Percentiles rank a stretch among this genome's conserved stretches.
Conservation (phyloP, 1,140 invertebrate species). For the Ostrea denselamellosa region DNA sequence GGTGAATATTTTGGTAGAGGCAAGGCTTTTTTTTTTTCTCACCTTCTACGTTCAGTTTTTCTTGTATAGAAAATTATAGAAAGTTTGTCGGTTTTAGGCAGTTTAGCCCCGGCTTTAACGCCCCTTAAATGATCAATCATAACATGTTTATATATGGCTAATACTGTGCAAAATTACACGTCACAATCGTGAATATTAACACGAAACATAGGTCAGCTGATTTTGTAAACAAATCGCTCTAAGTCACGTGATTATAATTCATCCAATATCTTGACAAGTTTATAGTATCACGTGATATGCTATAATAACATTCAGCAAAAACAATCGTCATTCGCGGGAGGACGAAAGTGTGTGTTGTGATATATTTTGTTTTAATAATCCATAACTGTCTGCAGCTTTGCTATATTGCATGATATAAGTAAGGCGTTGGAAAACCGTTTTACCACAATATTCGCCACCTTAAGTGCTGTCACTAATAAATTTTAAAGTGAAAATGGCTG, state of each 20-base stretch:
- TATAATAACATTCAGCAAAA: slow-evolving; percentile 19
- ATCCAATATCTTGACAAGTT: slow-evolving; percentile 6
- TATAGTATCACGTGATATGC: slow-evolving; percentile 18
- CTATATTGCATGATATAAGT: not conserved
- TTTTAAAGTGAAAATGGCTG: slow-evolving; percentile 46
- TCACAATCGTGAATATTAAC: not conserved
- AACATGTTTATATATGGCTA: no score
- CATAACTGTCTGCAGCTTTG: slow-evolving; percentile 15
- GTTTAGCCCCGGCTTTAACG: no score
- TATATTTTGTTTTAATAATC: not conserved
- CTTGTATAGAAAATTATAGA: no score
- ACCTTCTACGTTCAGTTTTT: no score
- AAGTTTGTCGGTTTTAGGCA: no score
- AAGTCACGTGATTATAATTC: not conserved
- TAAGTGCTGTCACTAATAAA: slow-evolving; percentile 12
- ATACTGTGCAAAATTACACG: no score
- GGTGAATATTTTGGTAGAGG: no score
- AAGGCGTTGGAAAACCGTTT: not conserved
- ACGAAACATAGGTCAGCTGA: slow-evolving; percentile 7
- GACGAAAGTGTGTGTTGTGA: not conserved
- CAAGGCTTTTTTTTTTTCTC: no score
- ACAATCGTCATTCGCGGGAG: slow-evolving; percentile 26
- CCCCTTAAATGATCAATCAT: no score
- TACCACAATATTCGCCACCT: slow-evolving; percentile 1
- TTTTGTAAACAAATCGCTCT: not conserved